Percentiles rank a stretch among this genome's conserved stretches.
Conservation (phyloP, 2,797 vertebrate species). For the Gadopsis bispinosus region DNA sequence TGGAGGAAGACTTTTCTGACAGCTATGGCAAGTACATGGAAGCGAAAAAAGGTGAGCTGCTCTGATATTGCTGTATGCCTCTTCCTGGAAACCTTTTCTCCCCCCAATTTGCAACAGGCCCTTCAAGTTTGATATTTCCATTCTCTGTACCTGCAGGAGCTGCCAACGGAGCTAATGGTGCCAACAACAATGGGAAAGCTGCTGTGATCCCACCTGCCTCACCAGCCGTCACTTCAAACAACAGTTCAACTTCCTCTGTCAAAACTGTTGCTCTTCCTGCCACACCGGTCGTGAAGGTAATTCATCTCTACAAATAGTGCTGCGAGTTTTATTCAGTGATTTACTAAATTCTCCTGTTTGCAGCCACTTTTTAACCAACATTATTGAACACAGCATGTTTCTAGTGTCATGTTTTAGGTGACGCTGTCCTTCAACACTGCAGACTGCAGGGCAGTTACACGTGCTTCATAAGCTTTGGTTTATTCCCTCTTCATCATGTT, state of each 20-base stretch:
- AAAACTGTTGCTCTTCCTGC: slow-evolving; percentile 89
- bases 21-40: slow-evolving; percentile 99
- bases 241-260: slow-evolving; percentile 87
- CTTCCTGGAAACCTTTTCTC: slow-evolving; percentile 77
- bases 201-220: slow-evolving; percentile 86
- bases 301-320: not conserved
- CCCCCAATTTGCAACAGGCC: slow-evolving; percentile 71
- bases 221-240: slow-evolving; percentile 86
- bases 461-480: no score
- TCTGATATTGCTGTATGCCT: not conserved
- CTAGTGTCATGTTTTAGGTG: not conserved
- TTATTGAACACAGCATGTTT: not conserved
- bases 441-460: no score
- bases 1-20: slow-evolving; percentile 96
- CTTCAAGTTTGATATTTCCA: slow-evolving; percentile 85
- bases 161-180: slow-evolving; percentile 90
- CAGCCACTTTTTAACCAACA: not conserved
- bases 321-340: not conserved
- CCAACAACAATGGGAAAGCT: slow-evolving; percentile 90
- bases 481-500: no score
- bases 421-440: no score
- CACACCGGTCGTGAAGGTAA: slow-evolving; percentile 92
- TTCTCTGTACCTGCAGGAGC: slow-evolving; percentile 87
- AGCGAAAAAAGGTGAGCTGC: slow-evolving; percentile 93
- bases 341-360: not conserved